Percentiles rank a stretch among this genome's conserved stretches.
Evolutionary conservation across 1,140 invertebrate species (phyloP).

Genomic region (Helicoverpa zea): DNA sequence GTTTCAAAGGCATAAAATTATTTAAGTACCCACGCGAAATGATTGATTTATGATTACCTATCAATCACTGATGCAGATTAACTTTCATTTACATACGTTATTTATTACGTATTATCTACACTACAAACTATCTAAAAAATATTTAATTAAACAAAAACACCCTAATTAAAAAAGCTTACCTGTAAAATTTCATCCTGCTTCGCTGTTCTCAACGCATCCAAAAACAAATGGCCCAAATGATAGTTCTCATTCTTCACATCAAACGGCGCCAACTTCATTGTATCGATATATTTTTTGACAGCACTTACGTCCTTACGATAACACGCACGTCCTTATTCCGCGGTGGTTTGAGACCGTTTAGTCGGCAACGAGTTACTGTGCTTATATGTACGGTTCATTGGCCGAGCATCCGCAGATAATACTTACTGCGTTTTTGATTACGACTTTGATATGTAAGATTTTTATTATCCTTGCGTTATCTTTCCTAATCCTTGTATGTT

Average conservation of each 20-base stretch:
- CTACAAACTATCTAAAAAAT: not conserved
- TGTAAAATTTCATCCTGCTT: conserved; percentile 57
- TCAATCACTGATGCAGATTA: too few relatives aligned
- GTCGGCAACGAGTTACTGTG: not conserved
- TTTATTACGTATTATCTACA: not conserved
- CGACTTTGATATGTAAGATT: not conserved
- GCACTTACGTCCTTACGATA: too few relatives aligned
- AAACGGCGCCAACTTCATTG: conserved; percentile 24
- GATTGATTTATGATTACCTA: too few relatives aligned
- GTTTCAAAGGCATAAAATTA: too few relatives aligned
- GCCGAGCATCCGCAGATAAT: not conserved
- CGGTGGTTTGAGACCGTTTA: not conserved
- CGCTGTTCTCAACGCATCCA: conserved; percentile 51
- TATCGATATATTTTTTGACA: not conserved
- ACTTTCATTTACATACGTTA: too few relatives aligned
- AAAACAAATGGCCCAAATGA: conserved; percentile 64
- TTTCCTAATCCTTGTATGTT: too few relatives aligned
- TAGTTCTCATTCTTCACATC: conserved; percentile 41
- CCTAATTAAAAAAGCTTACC: conserved; percentile 57
- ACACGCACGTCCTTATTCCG: conserved; percentile 1
- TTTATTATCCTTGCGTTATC: not conserved
- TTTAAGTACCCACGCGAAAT: too few relatives aligned
- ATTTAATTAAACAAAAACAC: not conserved
- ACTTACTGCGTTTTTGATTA: not conserved
- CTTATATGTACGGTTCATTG: conserved; percentile 5